A percentile compares a stretch with the other conserved stretches of the same genome.
Evolutionary conservation across 2,113 vertebrate genomes (phyloP).

Genomic region (Lepus timidus): DNA sequence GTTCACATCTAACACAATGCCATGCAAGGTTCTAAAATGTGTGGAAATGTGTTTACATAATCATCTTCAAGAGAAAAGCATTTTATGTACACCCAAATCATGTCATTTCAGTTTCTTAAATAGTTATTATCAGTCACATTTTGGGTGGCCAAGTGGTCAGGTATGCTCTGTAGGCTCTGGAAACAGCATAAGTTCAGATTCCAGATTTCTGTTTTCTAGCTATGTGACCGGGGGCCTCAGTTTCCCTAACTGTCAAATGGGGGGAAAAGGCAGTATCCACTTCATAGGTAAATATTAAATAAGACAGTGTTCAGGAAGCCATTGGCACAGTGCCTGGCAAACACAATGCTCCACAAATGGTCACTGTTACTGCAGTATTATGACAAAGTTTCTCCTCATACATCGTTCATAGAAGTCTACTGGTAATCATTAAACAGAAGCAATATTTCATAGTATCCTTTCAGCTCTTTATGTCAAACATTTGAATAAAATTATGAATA

Average conservation of each 20-base stretch:
- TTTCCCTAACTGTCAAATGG: not conserved
- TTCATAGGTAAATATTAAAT: not conserved
- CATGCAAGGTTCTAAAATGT: not conserved
- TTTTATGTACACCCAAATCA: not conserved
- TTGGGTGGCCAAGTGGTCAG: constrained; percentile 52
- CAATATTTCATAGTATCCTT: not conserved
- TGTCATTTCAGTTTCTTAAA: constrained; percentile 30
- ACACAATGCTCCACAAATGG: not conserved
- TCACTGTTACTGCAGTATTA: not conserved
- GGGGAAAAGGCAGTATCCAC: not conserved
- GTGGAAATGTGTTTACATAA: not conserved
- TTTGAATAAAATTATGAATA: constrained; percentile 36
- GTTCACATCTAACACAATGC: not conserved
- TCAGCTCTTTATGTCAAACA: constrained; percentile 22
- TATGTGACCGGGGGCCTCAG: not conserved
- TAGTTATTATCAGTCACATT: constrained; percentile 23
- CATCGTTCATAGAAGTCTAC: not conserved
- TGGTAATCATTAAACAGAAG: not conserved
- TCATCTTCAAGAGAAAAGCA: not conserved
- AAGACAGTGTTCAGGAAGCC: not conserved
- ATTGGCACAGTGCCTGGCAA: not conserved
- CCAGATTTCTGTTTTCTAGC: constrained; percentile 24
- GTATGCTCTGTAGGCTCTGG: constrained; percentile 30
- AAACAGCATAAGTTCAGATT: not conserved
- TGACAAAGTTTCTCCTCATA: not conserved